A percentile compares a stretch with the other conserved stretches of the same genome.
Evolutionary conservation across 2,797 vertebrate species (phyloP).

Genomic region (Hydrolagus colliei): DNA sequence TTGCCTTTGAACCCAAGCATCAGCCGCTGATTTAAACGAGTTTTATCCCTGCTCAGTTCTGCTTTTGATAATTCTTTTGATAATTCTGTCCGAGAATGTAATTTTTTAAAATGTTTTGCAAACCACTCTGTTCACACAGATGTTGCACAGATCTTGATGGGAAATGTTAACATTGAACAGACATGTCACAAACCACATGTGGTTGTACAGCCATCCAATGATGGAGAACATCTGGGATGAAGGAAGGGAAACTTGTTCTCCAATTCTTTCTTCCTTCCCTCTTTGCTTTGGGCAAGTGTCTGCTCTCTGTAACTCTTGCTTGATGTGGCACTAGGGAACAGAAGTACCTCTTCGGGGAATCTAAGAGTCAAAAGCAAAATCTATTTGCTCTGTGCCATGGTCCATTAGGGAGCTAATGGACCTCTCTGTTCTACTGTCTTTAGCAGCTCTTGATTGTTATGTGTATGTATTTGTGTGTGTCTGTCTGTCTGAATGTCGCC

Average conservation of each 20-base stretch:
- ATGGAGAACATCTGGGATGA: background rate
- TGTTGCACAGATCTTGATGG: background rate
- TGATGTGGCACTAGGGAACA: no score
- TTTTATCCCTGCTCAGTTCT: background rate
- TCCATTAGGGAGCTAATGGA: background rate
- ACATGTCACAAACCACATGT: background rate
- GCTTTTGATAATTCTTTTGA: constrained; percentile 6
- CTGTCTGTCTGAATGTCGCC: no score
- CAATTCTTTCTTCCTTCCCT: background rate
- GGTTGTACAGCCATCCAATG: background rate
- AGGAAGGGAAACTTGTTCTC: background rate
- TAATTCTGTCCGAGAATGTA: background rate
- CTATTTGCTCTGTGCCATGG: background rate
- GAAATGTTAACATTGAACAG: background rate
- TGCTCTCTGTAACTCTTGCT: background rate
- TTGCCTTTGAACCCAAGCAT: constrained; percentile 1
- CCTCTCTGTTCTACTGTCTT: background rate
- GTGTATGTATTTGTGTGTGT: no score
- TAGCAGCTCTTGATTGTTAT: no score
- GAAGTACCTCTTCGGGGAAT: background rate
- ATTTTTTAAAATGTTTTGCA: background rate
- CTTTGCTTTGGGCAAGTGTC: background rate
- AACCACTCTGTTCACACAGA: background rate
- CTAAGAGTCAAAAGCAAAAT: background rate
- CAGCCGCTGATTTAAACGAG: background rate